Base-by-base conservation (phyloP, 2,888 invertebrate genomes). In the Pachliopta kotzebuea region DNA sequence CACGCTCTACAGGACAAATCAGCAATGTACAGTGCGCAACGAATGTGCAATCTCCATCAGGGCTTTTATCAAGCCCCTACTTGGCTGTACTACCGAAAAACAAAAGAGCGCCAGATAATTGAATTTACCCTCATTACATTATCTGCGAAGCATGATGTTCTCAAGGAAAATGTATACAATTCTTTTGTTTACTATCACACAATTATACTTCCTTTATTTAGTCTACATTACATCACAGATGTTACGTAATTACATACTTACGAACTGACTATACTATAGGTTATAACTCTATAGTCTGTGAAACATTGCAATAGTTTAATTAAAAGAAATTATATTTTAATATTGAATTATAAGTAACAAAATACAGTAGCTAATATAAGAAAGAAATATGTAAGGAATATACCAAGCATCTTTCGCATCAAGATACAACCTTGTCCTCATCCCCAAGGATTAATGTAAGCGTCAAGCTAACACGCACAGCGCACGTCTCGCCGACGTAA, bases 61-160 rank as follows among this genome's bases (percentile, higher is more conserved):
- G 76, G 77, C 81, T 83, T 82, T 84, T 86, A 85, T 83, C 81
- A 81, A 78, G 74, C 77, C 74, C 74, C 70, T 74, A 74, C 71
- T 74, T 72, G 70, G 69, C 70, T 70, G 72, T 68, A 58, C 65
- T 74, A 74, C 76, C 71, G 76, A 77, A 81, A 85, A 88, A 85
- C 85, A 86, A 86, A 85, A 83, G 80, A 85, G 80, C 80, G 76
- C 75, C 73, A 75, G 83, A 75, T 88, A 89, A 90, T 88, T 87
- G 88, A 88, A 90, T 90, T 83, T 81, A 77, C 82, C 80, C 82
- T 84, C 85, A 86, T 88, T 86, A 89, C 85, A 84, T 85, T 86
- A 86, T 85, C 81, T 82, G 77, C 70, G 75, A 79, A 82, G 80
- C 80, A 83, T 84, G 79, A 83, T 83, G 80, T 79, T 84, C 75